Base-by-base conservation (phyloP, 1,140 invertebrate genomes). In the Anagrus nilaparvatae region DNA sequence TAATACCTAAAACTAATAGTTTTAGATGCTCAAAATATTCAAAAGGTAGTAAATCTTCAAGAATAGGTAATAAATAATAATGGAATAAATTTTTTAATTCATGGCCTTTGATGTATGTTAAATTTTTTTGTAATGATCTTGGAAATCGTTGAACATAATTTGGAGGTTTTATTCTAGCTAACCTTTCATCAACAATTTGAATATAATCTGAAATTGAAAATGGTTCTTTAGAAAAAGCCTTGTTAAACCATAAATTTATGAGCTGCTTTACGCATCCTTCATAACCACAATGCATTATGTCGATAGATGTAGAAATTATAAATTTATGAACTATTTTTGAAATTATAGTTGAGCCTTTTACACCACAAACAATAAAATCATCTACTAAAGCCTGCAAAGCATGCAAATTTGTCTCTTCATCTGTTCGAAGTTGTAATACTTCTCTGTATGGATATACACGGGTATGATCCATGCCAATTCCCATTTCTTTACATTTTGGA, bases 41-140 rank as follows among this genome's bases (percentile, higher is more conserved):
- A 10, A 28, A 0, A 1, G 17, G 23, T 21, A 47, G 16, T 10
- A 50, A 34, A 17, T 20, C 39, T 23, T 39, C 8, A n/a, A 50
- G 25, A 12, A 44, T 8, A 12, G 32, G 17, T 10, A 40, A n/a
- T 20, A 42, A 49, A 25, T 48, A 48, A 27, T 36, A 40, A 33
- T 40, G 46, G 2, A 30, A 32, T 25, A 31, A 46, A 10, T 27
- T 37, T 38, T 49, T 48, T 17, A 40, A 25, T 20, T 49, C 34
- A 6, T 33, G 35, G 14, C 39, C 39, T 47, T 50, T 50, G 37
- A 38, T 44, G 16, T 47, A 23, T 10, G 17, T 9, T 16, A 44
- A 23, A n/a, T 50, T 38, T 16, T 25, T 12, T 36, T 41, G 23
- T 28, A 40, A 29, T 1, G 38, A n/a, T 12, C 41, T 32, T 9